Conservation (phyloP, 1,140 invertebrate species). For the Zelostemma sp. region DNA sequence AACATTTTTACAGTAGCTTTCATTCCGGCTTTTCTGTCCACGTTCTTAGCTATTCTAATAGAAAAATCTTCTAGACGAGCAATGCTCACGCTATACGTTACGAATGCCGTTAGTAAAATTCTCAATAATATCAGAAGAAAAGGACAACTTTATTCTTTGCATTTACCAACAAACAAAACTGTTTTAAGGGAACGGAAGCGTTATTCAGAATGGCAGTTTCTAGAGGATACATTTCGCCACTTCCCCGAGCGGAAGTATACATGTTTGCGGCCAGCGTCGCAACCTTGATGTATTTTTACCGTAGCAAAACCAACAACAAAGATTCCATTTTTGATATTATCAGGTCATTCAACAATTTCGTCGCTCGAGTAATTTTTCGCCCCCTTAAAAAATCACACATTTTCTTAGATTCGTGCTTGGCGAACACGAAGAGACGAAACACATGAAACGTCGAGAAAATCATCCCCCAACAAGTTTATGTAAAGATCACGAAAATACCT, state of each 20-base stretch:
- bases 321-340: slow-evolving; percentile 78
- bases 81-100: slow-evolving; percentile 82
- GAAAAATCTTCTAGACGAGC: slow-evolving; percentile 80
- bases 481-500: slow-evolving; percentile 37
- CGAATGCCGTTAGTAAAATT: slow-evolving; percentile 83
- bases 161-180: too few relatives aligned
- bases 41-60: slow-evolving; percentile 79
- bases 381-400: not conserved
- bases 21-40: slow-evolving; percentile 79
- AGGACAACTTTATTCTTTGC: too few relatives aligned
- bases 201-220: slow-evolving; percentile 80
- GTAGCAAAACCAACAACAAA: slow-evolving; percentile 65
- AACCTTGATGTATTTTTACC: slow-evolving; percentile 74
- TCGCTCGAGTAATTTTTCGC: not conserved
- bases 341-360: slow-evolving; percentile 63
- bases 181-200: slow-evolving; percentile 79
- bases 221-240: slow-evolving; percentile 73
- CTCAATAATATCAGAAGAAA: too few relatives aligned
- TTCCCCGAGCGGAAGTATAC: slow-evolving; percentile 77
- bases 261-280: slow-evolving; percentile 76
- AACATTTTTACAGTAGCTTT: slow-evolving; percentile 79
- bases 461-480: slow-evolving; percentile 2
- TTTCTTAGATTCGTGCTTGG: slow-evolving; percentile 74
- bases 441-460: slow-evolving; percentile 22
- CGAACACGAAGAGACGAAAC: slow-evolving; percentile 71